Base-by-base conservation (phyloP, 2,797 vertebrate species). In the Danio albolineatus region DNA sequence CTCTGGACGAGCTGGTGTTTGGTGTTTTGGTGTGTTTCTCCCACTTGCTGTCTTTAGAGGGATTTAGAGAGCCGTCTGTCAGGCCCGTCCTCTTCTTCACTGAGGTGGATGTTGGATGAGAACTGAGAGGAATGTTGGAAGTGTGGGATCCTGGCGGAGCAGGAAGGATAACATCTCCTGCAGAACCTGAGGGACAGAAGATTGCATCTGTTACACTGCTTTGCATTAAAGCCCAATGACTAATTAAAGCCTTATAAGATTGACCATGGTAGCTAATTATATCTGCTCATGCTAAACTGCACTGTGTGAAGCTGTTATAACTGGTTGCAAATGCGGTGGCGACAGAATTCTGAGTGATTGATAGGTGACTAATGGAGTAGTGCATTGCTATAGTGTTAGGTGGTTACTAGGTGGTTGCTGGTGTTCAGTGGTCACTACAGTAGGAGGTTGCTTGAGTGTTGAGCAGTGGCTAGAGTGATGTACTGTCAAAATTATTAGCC, bases 111-210 rank as follows among this genome's bases (percentile, higher is more conserved):
- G 69, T 90, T 81, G 86, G 92, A 86, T 88, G 93, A 87, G 91
- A 89, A 89, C 91, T 88, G 91, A 92, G 89, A 75, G 94, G 88
- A 87, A 93, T 91, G 75, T 94, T 92, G 82, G 93, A 94, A 87
- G 94, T 91, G 85, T 90, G 62, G 84, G 84, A 85, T 79, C 93
- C 94, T 88, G 93, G 89, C 19, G 88, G 91, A 86, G 91, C 93
- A 44, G 95, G 95, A 81, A 96, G 95, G 82, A 94, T 95, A 82
- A 91, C 89, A 64, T 90, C 88, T 89, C 89, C 90, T 79, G 88
- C 85, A 88, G 96, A 93, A 92, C 89, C 93, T 90, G 94, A 91
- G 84, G 94, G 94, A 89, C 92, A 91, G 91, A 93, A 82, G 51
- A 82, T 79, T 79, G 43, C 66, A 76, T 39, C 17, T 70, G 66